These are phyloP conservation scores for Rhadinocentrus ornatus DNA, from an alignment of 2,797 vertebrate genomes.

Conservation along the genomic window DNA sequence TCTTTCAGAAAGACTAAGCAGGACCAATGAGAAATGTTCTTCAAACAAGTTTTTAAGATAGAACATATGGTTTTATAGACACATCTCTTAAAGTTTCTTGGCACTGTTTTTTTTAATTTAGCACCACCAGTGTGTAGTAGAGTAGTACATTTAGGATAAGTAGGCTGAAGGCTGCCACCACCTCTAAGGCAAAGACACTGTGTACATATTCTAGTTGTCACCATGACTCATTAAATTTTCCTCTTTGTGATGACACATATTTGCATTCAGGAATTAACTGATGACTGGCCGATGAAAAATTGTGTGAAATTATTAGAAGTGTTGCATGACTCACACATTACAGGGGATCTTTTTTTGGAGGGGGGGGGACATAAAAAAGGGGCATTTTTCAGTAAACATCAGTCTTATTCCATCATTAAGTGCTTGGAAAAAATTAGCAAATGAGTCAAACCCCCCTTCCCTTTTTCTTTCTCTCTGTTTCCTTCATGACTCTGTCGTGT, in stretches of 20 bases:
- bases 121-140: not conserved
- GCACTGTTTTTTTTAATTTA: not conserved
- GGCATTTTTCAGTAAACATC: conserved; percentile 50
- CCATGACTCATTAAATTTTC: not conserved
- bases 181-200: not conserved
- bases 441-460: conserved; percentile 65
- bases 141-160: not conserved
- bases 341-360: conserved; percentile 23
- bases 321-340: conserved; percentile 37
- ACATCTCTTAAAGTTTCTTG: not conserved
- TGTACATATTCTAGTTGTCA: not conserved
- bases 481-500: conserved; percentile 62
- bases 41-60: not conserved
- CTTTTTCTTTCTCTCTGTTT: conserved; percentile 19
- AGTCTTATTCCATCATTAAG: conserved; percentile 70
- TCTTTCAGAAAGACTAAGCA: too few relatives aligned
- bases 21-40: not conserved
- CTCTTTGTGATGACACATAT: not conserved
- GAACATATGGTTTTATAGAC: not conserved
- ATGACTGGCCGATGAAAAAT: not conserved
- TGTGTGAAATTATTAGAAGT: conserved; percentile 13
- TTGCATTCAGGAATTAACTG: not conserved
- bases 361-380: conserved; percentile 33
- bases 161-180: not conserved
- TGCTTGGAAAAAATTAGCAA: conserved; percentile 77